phyloP scores from a whole-genome alignment of 2,113 vertebrate species.

The Mola mola region DNA sequence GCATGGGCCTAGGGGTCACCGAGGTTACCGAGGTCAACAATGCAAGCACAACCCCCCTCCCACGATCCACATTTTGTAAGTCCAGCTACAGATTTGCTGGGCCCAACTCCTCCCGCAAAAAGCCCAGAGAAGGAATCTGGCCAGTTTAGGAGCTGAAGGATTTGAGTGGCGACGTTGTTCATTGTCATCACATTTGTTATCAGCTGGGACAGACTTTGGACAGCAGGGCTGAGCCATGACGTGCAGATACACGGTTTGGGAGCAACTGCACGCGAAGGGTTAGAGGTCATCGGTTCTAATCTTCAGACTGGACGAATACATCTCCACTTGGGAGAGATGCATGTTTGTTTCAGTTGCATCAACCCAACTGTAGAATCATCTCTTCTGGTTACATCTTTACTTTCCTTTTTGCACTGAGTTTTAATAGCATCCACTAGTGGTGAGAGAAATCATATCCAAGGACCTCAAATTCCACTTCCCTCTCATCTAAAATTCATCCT shows the following conservation, averaged over 20 bases:
- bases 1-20: conserved; percentile 74
- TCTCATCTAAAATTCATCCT: neutral
- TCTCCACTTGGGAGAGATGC: conserved; percentile 30
- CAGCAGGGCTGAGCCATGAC: conserved; percentile 24
- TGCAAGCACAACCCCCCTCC: conserved; percentile 25
- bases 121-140: conserved; percentile 4
- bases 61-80: conserved; percentile 8
- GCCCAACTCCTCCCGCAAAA: neutral
- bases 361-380: neutral
- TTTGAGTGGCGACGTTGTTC: neutral
- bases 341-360: conserved; percentile 3
- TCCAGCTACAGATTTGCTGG: neutral
- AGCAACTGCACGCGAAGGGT: conserved; percentile 35
- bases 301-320: conserved; percentile 27
- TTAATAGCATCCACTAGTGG: too few species aligned
- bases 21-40: conserved; percentile 77
- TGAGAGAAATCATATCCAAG: neutral
- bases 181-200: conserved; percentile 1
- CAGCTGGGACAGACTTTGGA: conserved; percentile 3
- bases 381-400: neutral
- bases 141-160: neutral
- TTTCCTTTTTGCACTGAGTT: too few species aligned
- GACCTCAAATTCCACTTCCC: neutral
- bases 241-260: conserved; percentile 38
- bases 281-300: conserved; percentile 51